A percentile compares a stretch with the other conserved stretches of the same genome.
These are phyloP conservation scores for Oryzias curvinotus DNA, from an alignment of 2,113 vertebrate species.

Conservation along the genomic window DNA sequence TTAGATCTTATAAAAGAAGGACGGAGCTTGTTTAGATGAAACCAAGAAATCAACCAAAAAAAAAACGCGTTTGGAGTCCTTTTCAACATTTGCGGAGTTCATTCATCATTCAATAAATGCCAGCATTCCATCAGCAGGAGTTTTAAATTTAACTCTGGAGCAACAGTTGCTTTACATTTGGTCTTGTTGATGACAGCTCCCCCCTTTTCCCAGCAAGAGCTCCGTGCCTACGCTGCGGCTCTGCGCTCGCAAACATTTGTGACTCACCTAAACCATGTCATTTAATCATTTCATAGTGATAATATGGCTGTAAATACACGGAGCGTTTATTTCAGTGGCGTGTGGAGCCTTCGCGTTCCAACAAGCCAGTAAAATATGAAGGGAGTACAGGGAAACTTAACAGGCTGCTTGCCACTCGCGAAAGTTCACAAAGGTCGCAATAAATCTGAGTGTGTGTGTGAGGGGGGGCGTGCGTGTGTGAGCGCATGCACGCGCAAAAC, in stretches of 20 bases:
- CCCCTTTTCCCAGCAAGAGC: constrained; percentile 60
- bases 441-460: constrained; percentile 59
- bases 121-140: constrained; percentile 3
- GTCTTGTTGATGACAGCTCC: constrained; percentile 57
- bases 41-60: background rate
- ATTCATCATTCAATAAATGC: constrained; percentile 14
- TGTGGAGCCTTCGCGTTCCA: constrained; percentile 60
- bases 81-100: constrained; percentile 6
- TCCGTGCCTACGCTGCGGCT: constrained; percentile 68
- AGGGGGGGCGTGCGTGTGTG: constrained; percentile 7
- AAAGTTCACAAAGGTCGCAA: constrained; percentile 75
- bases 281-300: constrained; percentile 76
- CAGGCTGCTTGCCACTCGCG: constrained; percentile 62
- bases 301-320: constrained; percentile 44
- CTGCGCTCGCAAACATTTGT: constrained; percentile 69
- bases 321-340: constrained; percentile 56
- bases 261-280: constrained; percentile 82
- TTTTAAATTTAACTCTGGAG: constrained; percentile 34
- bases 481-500: constrained; percentile 1
- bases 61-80: constrained; percentile 6
- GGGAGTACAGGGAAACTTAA: constrained; percentile 57
- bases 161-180: constrained; percentile 69
- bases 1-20: background rate
- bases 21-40: constrained; percentile 14
- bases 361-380: constrained; percentile 71